Percentiles rank a stretch among this genome's conserved stretches.
phyloP scores from a whole-genome alignment of 2,797 vertebrate genomes.

The Notolepis coatsorum region DNA sequence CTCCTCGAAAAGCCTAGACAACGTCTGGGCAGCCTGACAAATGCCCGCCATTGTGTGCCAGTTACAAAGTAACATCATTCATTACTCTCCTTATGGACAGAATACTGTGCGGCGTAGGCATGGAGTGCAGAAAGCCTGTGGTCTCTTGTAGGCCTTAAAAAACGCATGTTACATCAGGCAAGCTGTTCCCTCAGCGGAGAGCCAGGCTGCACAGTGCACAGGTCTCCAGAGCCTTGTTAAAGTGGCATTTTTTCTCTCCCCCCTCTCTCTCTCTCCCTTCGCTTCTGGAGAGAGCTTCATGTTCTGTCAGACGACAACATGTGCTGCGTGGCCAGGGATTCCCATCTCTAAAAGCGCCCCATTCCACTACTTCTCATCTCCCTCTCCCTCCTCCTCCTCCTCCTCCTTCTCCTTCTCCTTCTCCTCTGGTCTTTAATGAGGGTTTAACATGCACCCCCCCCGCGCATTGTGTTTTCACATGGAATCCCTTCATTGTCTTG shows the following conservation, averaged over 20 bases:
- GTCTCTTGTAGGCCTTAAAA: conserved; percentile 52
- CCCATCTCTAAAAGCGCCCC: conserved; percentile 43
- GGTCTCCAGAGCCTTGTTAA: conserved; percentile 74
- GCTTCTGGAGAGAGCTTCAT: conserved; percentile 47
- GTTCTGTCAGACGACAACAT: conserved; percentile 50
- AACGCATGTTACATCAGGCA: conserved; percentile 66
- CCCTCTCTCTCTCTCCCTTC: conserved; percentile 39
- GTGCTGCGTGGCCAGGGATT: conserved; percentile 50
- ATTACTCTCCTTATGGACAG: conserved; percentile 20
- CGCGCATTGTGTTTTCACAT: background rate
- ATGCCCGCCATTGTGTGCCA: too few relatives aligned
- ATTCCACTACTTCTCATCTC: background rate
- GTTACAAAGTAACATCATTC: too few relatives aligned
- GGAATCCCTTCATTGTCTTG: background rate
- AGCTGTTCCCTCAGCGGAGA: conserved; percentile 63
- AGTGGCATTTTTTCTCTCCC: conserved; percentile 59
- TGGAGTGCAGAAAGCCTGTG: conserved; percentile 32
- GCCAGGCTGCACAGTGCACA: conserved; percentile 43
- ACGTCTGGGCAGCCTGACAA: too few relatives aligned
- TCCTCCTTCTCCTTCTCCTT: background rate
- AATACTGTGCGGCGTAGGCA: conserved; percentile 12
- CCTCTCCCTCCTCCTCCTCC: background rate
- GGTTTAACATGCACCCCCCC: conserved; percentile 2
- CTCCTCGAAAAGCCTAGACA: too few relatives aligned
- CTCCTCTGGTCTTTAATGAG: conserved; percentile 17